These are phyloP conservation scores for Labeo catla DNA, from an alignment of 2,113 vertebrate species.

Conservation along the genomic window DNA sequence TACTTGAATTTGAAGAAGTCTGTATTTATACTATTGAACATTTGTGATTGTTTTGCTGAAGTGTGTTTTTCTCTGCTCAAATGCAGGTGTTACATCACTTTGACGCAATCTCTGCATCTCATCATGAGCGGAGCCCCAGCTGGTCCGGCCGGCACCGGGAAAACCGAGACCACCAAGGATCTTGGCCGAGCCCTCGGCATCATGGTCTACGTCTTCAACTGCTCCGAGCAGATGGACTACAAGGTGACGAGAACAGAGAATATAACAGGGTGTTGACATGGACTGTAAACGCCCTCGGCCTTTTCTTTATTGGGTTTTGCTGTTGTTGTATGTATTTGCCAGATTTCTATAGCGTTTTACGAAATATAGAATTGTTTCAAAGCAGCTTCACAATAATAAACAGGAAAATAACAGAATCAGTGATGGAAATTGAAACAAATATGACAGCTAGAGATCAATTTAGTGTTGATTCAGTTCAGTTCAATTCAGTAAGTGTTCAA, in stretches of 20 bases:
- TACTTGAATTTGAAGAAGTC: not conserved
- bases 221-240: slow-evolving; percentile 98
- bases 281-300: not conserved
- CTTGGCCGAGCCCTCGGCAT: slow-evolving; percentile 90
- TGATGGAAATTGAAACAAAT: no score
- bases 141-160: slow-evolving; percentile 93
- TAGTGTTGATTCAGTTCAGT: no score
- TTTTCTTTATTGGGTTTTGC: not conserved
- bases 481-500: no score
- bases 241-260: slow-evolving; percentile 77
- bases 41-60: slow-evolving; percentile 18
- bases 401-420: no score
- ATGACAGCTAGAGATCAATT: no score
- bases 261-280: not conserved
- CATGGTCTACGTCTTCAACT: slow-evolving; percentile 98
- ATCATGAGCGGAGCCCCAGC: slow-evolving; percentile 94
- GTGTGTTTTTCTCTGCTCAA: slow-evolving; percentile 25
- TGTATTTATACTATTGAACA: not conserved
- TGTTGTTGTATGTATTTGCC: not conserved
- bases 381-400: no score
- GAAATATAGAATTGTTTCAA: no score
- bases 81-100: slow-evolving; percentile 91
- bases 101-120: slow-evolving; percentile 94
- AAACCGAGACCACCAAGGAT: slow-evolving; percentile 97
- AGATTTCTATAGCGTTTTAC: no score